Base-by-base conservation (phyloP, 2,888 invertebrate genomes). In the Octodonta nipae region DNA sequence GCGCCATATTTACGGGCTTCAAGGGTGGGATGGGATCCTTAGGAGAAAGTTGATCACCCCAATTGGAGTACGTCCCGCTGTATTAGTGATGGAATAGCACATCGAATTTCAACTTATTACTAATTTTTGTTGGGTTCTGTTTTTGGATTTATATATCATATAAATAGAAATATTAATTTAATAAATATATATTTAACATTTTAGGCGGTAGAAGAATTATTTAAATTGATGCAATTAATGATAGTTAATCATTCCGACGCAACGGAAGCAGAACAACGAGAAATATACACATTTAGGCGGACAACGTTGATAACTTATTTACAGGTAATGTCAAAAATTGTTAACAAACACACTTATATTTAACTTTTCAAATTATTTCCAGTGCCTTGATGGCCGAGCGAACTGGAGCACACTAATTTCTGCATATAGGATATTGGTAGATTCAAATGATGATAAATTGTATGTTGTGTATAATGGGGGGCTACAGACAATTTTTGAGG, bases 321-420 rank as follows among this genome's bases (percentile, higher is more conserved):
- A 49, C 82, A 84, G 65, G 74, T 73, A 65, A 52, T 47, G 13
- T n/a, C n/a, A 11, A 2, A 15, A 34, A 12, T 28, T 29, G 22
- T 27, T 30, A 15, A 5, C 14, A 14, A 15, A 7, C 8, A n/a
- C 4, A 15, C 13, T 34, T 10, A 6, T 16, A 24, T 26, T 20
- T 6, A 4, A 27, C 3, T 17, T 26, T 31, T 6, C n/a, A n/a
- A n/a, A n/a, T n/a, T n/a, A n/a, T n/a, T 22, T n/a, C 38, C 43
- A 64, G 65, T 81, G 83, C 50, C 65, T 92, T 32, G 91, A 92
- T 61, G 88, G 88, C 2, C 70, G 91, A 35, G 85, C 87, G 1
- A 85, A 85, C 56, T 92, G 91, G 91, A 82, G 87, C 29, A 91
- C 92, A n/a, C 65, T 92, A 24, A 87, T 92, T 54, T 82, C 84